phyloP scores from a whole-genome alignment of 1,140 invertebrate genomes.

The Xylocopa sonorina region DNA sequence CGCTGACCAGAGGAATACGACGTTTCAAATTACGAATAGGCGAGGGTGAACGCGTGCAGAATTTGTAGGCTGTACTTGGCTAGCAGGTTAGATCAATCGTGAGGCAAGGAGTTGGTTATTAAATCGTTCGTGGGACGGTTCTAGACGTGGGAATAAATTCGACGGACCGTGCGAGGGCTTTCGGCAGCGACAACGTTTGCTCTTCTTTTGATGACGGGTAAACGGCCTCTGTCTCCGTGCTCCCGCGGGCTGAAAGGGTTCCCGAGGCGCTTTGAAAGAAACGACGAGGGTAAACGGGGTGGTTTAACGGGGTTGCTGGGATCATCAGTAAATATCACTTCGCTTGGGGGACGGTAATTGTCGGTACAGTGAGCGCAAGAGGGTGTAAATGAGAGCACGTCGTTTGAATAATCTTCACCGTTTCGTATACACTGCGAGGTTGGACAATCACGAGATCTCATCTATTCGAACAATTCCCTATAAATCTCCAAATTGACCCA shows the following conservation, averaged over 20 bases:
- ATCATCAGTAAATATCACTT: background rate
- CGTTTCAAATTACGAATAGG: conserved; percentile 22
- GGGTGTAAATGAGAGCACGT: background rate
- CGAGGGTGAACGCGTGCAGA: conserved; percentile 13
- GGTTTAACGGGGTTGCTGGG: background rate
- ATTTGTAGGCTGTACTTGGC: conserved; percentile 12
- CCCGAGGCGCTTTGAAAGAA: background rate
- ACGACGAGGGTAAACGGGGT: background rate
- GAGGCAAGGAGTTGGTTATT: background rate
- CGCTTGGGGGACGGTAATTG: background rate
- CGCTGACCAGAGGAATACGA: conserved; percentile 33
- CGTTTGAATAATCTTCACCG: background rate
- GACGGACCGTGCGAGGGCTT: background rate
- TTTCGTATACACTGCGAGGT: background rate
- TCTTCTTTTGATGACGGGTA: conserved; percentile 18
- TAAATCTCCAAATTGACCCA: conserved; percentile 15
- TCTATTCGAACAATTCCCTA: background rate
- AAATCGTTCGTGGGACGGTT: background rate
- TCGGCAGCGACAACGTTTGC: conserved; percentile 14
- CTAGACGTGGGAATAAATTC: conserved; percentile 4
- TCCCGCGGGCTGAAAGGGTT: background rate
- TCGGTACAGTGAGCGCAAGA: background rate
- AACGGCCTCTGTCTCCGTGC: background rate
- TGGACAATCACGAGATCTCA: background rate
- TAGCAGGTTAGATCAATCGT: conserved; percentile 28